Base-by-base conservation (phyloP, 2,797 vertebrate species). In the Selene dorsalis region DNA sequence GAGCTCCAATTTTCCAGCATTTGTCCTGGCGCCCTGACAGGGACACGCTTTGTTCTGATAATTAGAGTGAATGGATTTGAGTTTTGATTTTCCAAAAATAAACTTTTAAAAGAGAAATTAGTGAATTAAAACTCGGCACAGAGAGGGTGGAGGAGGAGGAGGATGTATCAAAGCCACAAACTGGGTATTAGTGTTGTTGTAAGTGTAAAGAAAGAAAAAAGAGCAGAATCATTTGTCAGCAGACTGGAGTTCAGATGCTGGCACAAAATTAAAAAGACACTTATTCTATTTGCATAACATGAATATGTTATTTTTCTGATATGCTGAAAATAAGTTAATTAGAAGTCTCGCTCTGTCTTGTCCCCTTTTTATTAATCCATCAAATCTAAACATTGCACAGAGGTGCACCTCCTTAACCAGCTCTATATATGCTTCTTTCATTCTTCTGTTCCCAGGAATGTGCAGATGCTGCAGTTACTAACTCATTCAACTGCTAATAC, bases 11-110 rank as follows among this genome's bases (percentile, higher is more conserved):
- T 87, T 82, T 69, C 68, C 41, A 84, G 82, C 82, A 80, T 87
- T 90, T 91, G 83, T 89, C 68, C 84, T 86, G 88, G 83, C 71
- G 18, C 45, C 66, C 69, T 60, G 80, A 84, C 87, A 91, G 73
- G 52, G 75, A 81, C 32, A 63, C 82, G 76, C 79, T 90, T 88
- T 88, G 80, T 89, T 72, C 75, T 59, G 73, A 67, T 85, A 79
- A 88, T 85, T 77, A 79, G 35, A 69, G 3, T 43, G 68, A 76
- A 73, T 77, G 38, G 22, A 69, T 80, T 65, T 3, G 56, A 79
- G 53, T 63, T 63, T 45, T 71, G 26, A 39, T 76, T 47, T 20
- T 57, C 57, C 70, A 75, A 52, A 82, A 85, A 87, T 79, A 86
- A 86, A 86, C 60, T 76, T 74, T 39, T 32, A 48, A 73, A 64